Evolutionary conservation across 2,113 vertebrate genomes (phyloP).

Genomic region (Phylloscopus whistleri): DNA sequence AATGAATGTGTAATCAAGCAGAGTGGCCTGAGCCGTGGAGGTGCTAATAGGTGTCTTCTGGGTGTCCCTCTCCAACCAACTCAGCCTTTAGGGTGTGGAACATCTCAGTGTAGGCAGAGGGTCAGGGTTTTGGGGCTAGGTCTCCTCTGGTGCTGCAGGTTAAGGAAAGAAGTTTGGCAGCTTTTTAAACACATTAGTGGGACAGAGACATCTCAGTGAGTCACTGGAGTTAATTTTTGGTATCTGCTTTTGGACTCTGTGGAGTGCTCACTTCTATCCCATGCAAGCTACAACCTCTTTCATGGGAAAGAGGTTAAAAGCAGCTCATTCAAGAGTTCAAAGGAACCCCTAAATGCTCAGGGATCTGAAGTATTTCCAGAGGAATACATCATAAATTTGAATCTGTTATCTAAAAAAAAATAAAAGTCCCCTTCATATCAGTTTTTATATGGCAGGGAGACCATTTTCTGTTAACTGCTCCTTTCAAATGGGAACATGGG

Average conservation of each 20-base stretch:
- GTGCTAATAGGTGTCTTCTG: constrained; percentile 65
- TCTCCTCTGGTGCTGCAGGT: background rate
- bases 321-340: background rate
- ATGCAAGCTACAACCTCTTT: background rate
- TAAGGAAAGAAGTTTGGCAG: background rate
- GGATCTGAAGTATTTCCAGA: background rate
- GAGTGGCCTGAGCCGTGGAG: constrained; percentile 42
- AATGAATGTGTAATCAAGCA: constrained; percentile 68
- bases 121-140: background rate
- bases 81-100: constrained; percentile 32
- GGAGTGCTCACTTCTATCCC: background rate
- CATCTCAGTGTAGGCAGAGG: background rate
- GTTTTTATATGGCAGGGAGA: background rate
- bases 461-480: background rate
- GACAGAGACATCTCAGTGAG: background rate
- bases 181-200: background rate
- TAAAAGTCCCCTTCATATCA: background rate
- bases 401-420: background rate
- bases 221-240: background rate
- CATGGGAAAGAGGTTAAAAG: background rate
- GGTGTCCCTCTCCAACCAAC: constrained; percentile 15
- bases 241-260: background rate
- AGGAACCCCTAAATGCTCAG: background rate
- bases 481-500: background rate
- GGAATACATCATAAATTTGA: background rate